A percentile compares a stretch with the other conserved stretches of the same genome.
These are phyloP conservation scores for Aspidoscelis tigris DNA, from an alignment of 2,113 vertebrate genomes.

Conservation along the genomic window DNA sequence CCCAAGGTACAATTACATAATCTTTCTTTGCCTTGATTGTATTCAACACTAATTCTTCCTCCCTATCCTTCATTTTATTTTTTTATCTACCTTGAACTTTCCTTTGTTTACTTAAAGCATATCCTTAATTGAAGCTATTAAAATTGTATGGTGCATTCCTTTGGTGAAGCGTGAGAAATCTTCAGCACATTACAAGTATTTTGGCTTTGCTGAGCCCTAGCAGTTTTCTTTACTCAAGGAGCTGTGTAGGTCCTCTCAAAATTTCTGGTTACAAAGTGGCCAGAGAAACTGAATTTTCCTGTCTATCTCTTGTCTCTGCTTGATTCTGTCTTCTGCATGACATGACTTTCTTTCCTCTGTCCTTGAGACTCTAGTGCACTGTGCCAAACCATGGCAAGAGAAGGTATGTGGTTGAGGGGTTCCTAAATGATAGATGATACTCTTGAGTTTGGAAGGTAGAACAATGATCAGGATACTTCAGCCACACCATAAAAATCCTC, in stretches of 20 bases:
- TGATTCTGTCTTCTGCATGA: background rate
- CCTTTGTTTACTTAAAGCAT: background rate
- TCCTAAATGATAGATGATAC: no score
- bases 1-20: no score
- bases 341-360: background rate
- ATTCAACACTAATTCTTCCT: background rate
- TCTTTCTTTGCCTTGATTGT: background rate
- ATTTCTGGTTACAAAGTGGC: background rate
- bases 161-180: background rate
- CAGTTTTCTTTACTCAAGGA: background rate
- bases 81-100: background rate
- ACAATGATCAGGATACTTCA: background rate
- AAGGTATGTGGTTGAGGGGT: background rate
- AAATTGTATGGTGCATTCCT: background rate
- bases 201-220: background rate
- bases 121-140: background rate
- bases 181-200: background rate
- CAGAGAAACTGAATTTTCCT: no score
- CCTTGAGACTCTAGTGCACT: background rate
- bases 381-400: background rate
- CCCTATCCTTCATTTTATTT: background rate
- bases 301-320: background rate
- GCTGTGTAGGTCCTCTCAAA: background rate
- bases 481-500: background rate
- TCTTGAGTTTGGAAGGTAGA: background rate